Percentiles rank a stretch among this genome's conserved stretches.
phyloP scores from a whole-genome alignment of 2,113 vertebrate genomes.

The Nannospalax galili region DNA sequence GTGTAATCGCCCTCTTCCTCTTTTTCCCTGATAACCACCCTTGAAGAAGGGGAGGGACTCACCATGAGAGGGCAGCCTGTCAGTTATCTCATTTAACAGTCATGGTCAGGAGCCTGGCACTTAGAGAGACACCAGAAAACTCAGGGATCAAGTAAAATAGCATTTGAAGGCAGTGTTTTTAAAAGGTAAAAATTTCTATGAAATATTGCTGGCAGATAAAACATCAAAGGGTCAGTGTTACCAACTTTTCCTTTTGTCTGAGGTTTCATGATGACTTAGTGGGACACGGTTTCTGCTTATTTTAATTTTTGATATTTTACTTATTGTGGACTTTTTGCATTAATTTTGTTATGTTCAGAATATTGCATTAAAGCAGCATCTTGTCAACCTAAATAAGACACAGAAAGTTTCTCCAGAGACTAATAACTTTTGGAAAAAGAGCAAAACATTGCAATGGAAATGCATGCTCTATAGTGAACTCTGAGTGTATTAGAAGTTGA shows the following conservation, averaged over 20 bases:
- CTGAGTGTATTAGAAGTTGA: neutral
- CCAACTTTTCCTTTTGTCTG: neutral
- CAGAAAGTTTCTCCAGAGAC: neutral
- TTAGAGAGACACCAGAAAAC: neutral
- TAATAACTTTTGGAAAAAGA: neutral
- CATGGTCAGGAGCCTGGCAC: neutral
- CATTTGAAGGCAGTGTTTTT: neutral
- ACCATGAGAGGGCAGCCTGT: neutral
- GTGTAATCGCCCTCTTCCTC: neutral
- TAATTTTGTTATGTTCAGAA: constrained; percentile 19
- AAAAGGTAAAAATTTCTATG: neutral
- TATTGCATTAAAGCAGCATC: neutral
- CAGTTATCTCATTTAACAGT: neutral
- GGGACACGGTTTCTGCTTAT: neutral
- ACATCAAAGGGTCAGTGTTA: neutral
- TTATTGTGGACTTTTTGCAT: neutral
- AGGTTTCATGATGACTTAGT: neutral
- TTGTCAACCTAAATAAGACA: neutral
- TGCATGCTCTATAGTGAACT: neutral
- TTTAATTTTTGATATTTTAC: constrained; percentile 29
- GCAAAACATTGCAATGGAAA: neutral
- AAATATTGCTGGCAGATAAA: neutral
- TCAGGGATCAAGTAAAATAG: neutral
- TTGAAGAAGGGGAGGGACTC: neutral
- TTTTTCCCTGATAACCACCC: neutral